A percentile compares a stretch with the other conserved stretches of the same genome.
Conservation (phyloP, 92 coral and sea anemone genomes). For the Paragorgia papillata region DNA sequence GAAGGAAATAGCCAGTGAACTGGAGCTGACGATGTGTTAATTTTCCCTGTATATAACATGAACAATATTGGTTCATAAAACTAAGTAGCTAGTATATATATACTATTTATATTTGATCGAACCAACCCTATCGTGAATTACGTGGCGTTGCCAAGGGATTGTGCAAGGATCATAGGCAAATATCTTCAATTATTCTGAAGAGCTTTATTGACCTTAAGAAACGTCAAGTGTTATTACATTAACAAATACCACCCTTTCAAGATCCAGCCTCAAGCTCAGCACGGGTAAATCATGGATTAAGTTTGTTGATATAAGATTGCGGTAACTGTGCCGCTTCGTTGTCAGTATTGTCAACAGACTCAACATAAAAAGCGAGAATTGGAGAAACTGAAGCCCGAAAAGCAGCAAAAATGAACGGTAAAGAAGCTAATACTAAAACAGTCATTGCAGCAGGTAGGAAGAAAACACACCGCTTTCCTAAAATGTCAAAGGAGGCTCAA, state of each 20-base stretch:
- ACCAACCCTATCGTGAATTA: neutral
- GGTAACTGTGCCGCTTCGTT: neutral
- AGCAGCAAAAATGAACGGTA: neutral
- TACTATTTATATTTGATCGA: too few relatives aligned
- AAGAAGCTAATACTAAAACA: neutral
- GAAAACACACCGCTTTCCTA: slow-evolving; percentile 22
- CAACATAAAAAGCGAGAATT: too few relatives aligned
- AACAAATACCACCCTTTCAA: neutral
- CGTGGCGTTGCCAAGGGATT: slow-evolving; percentile 1
- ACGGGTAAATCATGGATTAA: slow-evolving; percentile 8
- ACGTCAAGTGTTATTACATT: neutral
- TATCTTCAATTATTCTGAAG: slow-evolving; percentile 4
- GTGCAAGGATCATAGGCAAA: neutral
- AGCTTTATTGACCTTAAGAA: slow-evolving; percentile 18
- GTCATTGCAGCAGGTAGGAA: neutral
- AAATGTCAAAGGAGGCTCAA: slow-evolving; percentile 44
- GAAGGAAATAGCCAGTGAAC: neutral
- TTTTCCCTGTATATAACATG: neutral
- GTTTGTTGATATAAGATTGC: slow-evolving; percentile 3
- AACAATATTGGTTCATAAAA: neutral
- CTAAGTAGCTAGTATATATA: too few relatives aligned
- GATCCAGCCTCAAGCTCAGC: slow-evolving; percentile 5
- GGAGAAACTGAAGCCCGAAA: neutral
- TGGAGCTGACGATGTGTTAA: neutral
- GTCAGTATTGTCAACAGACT: neutral